Evolutionary conservation across 2,797 vertebrate species (phyloP).

Genomic region (Rhincodon typus): DNA sequence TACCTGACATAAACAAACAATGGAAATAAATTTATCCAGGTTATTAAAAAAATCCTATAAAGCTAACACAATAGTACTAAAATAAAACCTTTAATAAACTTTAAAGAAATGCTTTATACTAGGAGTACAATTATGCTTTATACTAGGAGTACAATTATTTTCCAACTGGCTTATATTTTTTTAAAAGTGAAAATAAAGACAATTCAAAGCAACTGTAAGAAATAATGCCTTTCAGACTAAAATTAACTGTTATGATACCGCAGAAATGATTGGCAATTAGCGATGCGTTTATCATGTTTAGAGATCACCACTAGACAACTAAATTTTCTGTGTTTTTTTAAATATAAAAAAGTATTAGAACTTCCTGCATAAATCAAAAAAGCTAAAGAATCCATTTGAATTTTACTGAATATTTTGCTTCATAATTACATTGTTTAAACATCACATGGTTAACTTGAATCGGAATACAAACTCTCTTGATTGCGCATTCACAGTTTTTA

Average conservation of each 20-base stretch:
- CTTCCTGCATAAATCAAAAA: background rate
- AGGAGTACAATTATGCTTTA: background rate
- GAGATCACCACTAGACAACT: background rate
- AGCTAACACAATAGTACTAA: background rate
- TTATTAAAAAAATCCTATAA: background rate
- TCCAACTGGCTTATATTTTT: background rate
- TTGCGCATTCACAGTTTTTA: background rate
- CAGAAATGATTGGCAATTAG: background rate
- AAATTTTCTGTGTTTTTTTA: background rate
- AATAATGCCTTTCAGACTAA: background rate
- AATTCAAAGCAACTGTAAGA: background rate
- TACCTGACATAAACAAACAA: background rate
- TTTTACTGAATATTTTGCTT: background rate
- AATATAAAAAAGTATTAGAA: background rate
- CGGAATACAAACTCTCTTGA: background rate
- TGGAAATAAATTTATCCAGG: background rate
- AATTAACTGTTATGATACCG: background rate
- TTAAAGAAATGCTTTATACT: background rate
- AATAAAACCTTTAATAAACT: background rate
- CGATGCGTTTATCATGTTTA: background rate
- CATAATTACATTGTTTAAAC: background rate
- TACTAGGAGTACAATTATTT: background rate
- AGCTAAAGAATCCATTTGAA: background rate
- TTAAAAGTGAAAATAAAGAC: background rate
- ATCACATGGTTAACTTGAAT: background rate